Percentiles rank a stretch among this genome's conserved stretches.
These are phyloP conservation scores for Drosophila demipolita DNA, from an alignment of 2,888 invertebrate genomes.

Conservation along the genomic window DNA sequence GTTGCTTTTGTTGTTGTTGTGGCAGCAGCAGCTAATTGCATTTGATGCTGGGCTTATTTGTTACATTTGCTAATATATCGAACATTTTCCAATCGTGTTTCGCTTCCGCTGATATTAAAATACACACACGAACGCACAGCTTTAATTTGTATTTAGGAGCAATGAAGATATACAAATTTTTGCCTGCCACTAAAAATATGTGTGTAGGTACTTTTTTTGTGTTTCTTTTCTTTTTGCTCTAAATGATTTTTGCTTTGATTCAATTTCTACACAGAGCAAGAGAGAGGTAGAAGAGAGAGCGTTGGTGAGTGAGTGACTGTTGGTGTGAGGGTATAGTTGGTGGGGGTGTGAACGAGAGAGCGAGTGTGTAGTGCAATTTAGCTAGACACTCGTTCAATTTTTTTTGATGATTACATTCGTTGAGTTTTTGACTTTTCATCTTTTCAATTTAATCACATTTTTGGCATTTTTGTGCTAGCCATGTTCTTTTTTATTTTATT, in stretches of 20 bases:
- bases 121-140: conserved; percentile 27
- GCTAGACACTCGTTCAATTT: conserved; percentile 46
- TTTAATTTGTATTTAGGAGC: conserved; percentile 66
- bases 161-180: conserved; percentile 75
- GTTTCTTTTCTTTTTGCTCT: conserved; percentile 48
- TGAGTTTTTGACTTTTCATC: conserved; percentile 35
- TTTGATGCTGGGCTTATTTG: conserved; percentile 24
- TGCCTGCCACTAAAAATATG: conserved; percentile 71
- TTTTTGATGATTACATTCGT: conserved; percentile 41
- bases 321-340: not conserved
- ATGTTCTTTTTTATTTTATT: conserved; percentile 23
- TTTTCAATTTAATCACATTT: conserved; percentile 37
- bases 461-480: conserved; percentile 34
- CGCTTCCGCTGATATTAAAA: conserved; percentile 45
- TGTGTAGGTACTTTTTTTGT: conserved; percentile 58
- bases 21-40: conserved; percentile 48
- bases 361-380: conserved; percentile 53
- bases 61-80: conserved; percentile 52
- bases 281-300: conserved; percentile 36
- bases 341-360: conserved; percentile 22
- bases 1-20: conserved; percentile 26
- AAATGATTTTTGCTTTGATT: conserved; percentile 69
- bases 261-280: conserved; percentile 59
- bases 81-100: conserved; percentile 51
- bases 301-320: conserved; percentile 8